Evolutionary conservation across 2,113 vertebrate species (phyloP).

Genomic region (Plectropomus leopardus): DNA sequence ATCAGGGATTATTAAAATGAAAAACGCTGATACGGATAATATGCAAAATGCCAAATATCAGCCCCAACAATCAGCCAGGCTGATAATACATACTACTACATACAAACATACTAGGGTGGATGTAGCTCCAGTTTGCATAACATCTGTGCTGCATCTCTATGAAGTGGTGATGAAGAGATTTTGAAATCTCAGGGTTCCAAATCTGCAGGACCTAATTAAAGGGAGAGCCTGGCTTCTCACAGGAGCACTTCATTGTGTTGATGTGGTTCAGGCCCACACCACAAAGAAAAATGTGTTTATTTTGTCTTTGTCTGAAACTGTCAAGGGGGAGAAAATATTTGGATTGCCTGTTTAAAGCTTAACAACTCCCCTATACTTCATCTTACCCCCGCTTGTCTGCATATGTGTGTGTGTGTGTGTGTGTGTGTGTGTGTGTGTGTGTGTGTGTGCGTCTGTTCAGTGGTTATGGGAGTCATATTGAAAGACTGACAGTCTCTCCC

Average conservation of each 20-base stretch:
- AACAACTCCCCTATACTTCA: slow-evolving; percentile 23
- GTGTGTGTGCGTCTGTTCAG: background rate
- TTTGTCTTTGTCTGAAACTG: slow-evolving; percentile 29
- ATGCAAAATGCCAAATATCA: too few relatives aligned
- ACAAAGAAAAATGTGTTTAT: slow-evolving; percentile 25
- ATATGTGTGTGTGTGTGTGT: slow-evolving; percentile 1
- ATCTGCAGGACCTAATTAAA: slow-evolving; percentile 33
- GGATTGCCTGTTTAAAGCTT: slow-evolving; percentile 27
- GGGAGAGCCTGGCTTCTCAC: background rate
- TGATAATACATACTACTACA: too few relatives aligned
- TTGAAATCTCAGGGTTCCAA: background rate
- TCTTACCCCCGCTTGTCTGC: background rate
- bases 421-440: background rate
- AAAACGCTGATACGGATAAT: too few relatives aligned
- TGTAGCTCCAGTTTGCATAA: background rate
- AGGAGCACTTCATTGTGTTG: slow-evolving; percentile 21
- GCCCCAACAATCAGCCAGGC: too few relatives aligned
- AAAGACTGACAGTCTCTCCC: slow-evolving; percentile 40
- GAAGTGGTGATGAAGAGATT: background rate
- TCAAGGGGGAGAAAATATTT: slow-evolving; percentile 40
- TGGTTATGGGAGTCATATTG: slow-evolving; percentile 23
- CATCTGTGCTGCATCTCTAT: background rate
- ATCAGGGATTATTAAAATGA: too few relatives aligned
- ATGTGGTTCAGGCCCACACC: slow-evolving; percentile 27
- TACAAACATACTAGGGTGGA: too few relatives aligned